These are phyloP conservation scores for Alloscopus bannaensis DNA, from an alignment of 2,888 invertebrate genomes.

Conservation along the genomic window DNA sequence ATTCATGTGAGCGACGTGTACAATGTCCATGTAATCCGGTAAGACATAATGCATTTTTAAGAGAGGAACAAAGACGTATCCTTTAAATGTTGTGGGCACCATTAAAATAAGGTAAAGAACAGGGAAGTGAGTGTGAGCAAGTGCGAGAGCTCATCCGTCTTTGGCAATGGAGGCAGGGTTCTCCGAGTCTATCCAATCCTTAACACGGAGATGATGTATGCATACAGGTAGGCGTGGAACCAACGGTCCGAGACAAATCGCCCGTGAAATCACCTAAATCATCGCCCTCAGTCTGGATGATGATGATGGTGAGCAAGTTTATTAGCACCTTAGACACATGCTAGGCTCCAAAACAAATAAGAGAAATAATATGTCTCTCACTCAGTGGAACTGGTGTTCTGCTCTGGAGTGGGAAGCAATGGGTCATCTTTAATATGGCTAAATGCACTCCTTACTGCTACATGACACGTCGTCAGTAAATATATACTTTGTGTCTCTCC, in stretches of 20 bases:
- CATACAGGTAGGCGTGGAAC: slow-evolving; percentile 68
- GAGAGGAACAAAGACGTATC: slow-evolving; percentile 11
- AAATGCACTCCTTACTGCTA: too few relatives aligned
- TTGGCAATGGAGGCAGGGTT: slow-evolving; percentile 67
- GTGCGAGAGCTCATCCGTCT: too few relatives aligned
- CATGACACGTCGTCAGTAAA: too few relatives aligned
- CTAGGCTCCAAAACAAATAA: too few relatives aligned
- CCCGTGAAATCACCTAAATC: slow-evolving; percentile 72
- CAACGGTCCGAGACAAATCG: slow-evolving; percentile 71
- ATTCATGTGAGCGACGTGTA: too few relatives aligned
- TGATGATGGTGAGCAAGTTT: slow-evolving; percentile 73
- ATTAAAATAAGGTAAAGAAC: slow-evolving; percentile 11
- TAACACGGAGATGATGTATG: slow-evolving; percentile 51
- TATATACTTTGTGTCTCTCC: too few relatives aligned
- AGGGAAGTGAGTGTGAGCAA: slow-evolving; percentile 36
- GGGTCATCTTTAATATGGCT: too few relatives aligned
- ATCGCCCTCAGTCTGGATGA: slow-evolving; percentile 68
- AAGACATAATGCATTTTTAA: slow-evolving; percentile 10
- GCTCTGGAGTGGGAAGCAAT: too few relatives aligned
- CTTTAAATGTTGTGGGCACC: slow-evolving; percentile 22
- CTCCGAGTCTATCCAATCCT: slow-evolving; percentile 58
- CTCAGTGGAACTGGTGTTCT: too few relatives aligned
- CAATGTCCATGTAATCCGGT: background rate
- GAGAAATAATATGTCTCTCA: too few relatives aligned
- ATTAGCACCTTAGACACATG: slow-evolving; percentile 71